Percentiles rank a stretch among this genome's conserved stretches.
These are phyloP conservation scores for Helicoverpa assulta DNA, from an alignment of 2,888 invertebrate species.

Conservation along the genomic window DNA sequence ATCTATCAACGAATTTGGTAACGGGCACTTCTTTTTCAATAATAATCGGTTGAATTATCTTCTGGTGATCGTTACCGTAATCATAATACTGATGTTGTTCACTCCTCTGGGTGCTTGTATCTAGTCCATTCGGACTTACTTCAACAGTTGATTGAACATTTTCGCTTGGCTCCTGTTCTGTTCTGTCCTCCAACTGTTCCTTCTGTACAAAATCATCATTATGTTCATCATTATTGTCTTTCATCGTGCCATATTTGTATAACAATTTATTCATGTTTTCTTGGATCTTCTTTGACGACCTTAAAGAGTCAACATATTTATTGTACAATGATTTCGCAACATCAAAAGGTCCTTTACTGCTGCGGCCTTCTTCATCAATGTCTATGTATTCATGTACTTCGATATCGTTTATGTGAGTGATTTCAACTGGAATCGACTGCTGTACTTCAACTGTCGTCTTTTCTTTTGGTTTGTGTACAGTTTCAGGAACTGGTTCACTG, in stretches of 20 bases:
- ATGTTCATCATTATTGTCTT: slow-evolving; percentile 74
- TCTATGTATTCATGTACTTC: slow-evolving; percentile 86
- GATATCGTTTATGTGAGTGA: slow-evolving; percentile 86
- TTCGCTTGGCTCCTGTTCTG: slow-evolving; percentile 71
- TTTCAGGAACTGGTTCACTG: slow-evolving; percentile 80
- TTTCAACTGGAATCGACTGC: slow-evolving; percentile 91
- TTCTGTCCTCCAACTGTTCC: slow-evolving; percentile 67
- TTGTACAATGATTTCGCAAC: slow-evolving; percentile 76
- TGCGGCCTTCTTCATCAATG: slow-evolving; percentile 82
- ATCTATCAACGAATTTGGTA: slow-evolving; percentile 84
- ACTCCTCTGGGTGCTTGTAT: slow-evolving; percentile 70
- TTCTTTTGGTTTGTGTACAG: slow-evolving; percentile 81
- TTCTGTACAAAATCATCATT: slow-evolving; percentile 68
- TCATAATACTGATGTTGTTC: slow-evolving; percentile 72
- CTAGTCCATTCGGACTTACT: slow-evolving; percentile 72
- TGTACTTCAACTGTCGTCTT: slow-evolving; percentile 92
- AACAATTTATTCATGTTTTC: slow-evolving; percentile 75
- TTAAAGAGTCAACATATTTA: slow-evolving; percentile 79
- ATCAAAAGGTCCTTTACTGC: slow-evolving; percentile 73
- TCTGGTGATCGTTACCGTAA: slow-evolving; percentile 72
- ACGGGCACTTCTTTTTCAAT: slow-evolving; percentile 86
- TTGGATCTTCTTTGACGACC: slow-evolving; percentile 80
- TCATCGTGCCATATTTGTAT: slow-evolving; percentile 76
- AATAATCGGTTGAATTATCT: slow-evolving; percentile 85
- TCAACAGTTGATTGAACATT: slow-evolving; percentile 77